Evolutionary conservation across 2,888 invertebrate species (phyloP), one percentile per base, ranked within the genome.

Genomic region (Teleiodes luculella): DNA sequence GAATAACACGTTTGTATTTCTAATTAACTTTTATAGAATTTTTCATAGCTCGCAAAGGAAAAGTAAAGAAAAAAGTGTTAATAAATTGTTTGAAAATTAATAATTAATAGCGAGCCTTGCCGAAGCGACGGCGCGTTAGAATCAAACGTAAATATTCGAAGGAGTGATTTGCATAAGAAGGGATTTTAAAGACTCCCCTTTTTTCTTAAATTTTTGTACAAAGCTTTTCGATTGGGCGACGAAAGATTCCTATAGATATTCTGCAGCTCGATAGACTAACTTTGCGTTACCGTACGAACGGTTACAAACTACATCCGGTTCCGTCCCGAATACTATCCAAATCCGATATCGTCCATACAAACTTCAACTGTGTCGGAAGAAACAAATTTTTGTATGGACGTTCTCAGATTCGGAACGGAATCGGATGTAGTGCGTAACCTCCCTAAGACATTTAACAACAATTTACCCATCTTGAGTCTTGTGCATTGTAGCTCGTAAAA

Each of bases 41-140:
- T 82, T 80, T 80, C 77, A 77, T 78, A 78, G 76, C 72, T 74
- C 72, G 64, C 61, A 64, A 66, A 24, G 24, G 46, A 62, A 57
- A 64, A 71, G 70, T 72, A 54, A 64, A 60, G 63, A 70, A 69
- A 51, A 51, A 51, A 41, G 39, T 51, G 73, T 68, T 80, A 80
- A 88, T 87, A 87, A 88, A 87, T 89, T 86, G 86, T 81, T 83
- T 72, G 77, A 62, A 74, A 88, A 87, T 89, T 87, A 87, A 87
- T 88, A 86, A 87, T 86, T 83, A 84, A 86, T 83, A 79, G 65
- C 64, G 72, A 63, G 72, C 73, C 76, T 70, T 69, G 64, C 66
- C 68, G 72, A 68, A 59, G 78, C 76, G 82, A 78, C 78, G 76
- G 78, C 56, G 63, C 67, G 74, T 68, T 72, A 70, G 72, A 83